Evolutionary conservation across 2,797 vertebrate species (phyloP), one percentile per base, ranked within the genome.

Genomic region (Ctenosaura bakeri): DNA sequence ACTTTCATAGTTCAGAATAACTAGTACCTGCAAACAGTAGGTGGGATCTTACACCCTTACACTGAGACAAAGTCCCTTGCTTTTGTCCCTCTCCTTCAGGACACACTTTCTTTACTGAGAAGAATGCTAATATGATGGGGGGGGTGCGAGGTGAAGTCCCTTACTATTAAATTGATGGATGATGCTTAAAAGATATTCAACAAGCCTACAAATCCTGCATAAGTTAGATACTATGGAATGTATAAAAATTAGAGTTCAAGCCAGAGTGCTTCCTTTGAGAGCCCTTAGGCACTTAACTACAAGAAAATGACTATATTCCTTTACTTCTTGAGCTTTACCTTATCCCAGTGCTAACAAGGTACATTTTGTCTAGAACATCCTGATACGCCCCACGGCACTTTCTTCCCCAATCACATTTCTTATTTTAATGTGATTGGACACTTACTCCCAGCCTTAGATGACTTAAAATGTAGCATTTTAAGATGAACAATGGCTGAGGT

Each of bases 401-500:
- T 89, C 4, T 56, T 24, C 66, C 35, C 24, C 86, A 22, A 5
- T 14, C 29, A n/a, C 85, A n/a, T 0, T 87, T 64, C 1, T 59
- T 18, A 46, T 35, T 91, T 76, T 50, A 26, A 20, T 71, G 52
- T 88, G 50, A 91, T 13, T 80, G 46, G 59, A 89, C 86, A 35
- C 82, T 3, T 62, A 83, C 20, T 89, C 80, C 38, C 69, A 83
- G 29, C 79, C 66, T 74, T 62, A 83, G 54, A 12, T 0, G 81
- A 38, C 66, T 86, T 32, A 76, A 56, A 88, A 0, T 16, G 4
- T 2, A 59, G 83, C 85, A 90, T 0, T 0, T 29, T 59, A 78
- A 35, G 59, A 8, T 35, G 50, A 80, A 16, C 35, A 0, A 0
- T 5, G 0, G 16, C 9, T 0, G 16, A 5, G 0, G 0, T 29